These are phyloP conservation scores for Ianthella basta DNA, from an alignment of 37 sponge, comb jelly and placozoan species.

Conservation along the genomic window DNA sequence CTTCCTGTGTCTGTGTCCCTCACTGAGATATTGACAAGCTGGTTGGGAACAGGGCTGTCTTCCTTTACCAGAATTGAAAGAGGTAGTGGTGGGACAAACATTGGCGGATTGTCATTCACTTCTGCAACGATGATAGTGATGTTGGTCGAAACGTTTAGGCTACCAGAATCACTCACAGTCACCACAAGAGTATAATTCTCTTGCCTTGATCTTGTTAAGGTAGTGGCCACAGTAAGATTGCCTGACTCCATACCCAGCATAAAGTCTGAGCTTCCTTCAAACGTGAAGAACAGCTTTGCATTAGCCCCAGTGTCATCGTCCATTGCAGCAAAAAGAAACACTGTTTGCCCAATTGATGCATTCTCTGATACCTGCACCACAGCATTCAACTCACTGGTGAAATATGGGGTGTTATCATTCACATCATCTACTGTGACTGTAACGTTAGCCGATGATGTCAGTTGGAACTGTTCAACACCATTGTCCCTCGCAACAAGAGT, in stretches of 20 bases:
- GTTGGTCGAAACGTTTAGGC: conserved; percentile 23
- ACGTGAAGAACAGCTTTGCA: conserved; percentile 19
- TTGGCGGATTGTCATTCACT: conserved; percentile 53
- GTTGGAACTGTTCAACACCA: neutral
- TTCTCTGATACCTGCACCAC: conserved; percentile 6
- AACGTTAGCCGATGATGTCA: conserved; percentile 10
- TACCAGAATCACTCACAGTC: conserved; percentile 19
- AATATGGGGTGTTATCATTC: conserved; percentile 45
- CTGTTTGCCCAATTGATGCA: neutral
- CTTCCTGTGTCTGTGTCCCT: conserved; percentile 42
- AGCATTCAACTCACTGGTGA: neutral
- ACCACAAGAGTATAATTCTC: neutral
- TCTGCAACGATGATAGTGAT: conserved; percentile 55
- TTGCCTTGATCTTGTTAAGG: neutral
- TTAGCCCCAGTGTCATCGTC: conserved; percentile 33
- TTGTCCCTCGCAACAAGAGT: conserved; percentile 7
- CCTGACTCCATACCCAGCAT: conserved; percentile 23
- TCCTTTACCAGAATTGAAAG: neutral
- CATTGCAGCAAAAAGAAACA: conserved; percentile 17
- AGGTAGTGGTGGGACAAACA: conserved; percentile 16
- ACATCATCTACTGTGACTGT: conserved; percentile 31
- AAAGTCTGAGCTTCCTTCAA: conserved; percentile 31
- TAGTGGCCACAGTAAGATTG: neutral
- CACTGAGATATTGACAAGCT: conserved; percentile 35
- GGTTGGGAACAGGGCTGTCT: neutral